phyloP scores from a whole-genome alignment of 2,797 vertebrate genomes.

The Sebastes kiyomatsui region DNA sequence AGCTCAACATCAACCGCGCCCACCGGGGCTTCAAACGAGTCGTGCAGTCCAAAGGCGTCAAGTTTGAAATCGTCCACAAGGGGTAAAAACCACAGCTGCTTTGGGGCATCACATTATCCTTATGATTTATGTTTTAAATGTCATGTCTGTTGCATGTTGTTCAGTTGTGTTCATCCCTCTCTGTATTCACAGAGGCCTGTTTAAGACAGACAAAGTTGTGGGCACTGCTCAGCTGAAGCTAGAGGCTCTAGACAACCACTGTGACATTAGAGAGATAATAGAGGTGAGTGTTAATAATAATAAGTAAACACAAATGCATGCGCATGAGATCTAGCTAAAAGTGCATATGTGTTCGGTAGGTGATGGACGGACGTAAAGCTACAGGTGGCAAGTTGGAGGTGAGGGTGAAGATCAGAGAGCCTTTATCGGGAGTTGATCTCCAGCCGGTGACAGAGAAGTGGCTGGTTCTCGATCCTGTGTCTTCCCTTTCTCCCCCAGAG shows the following conservation, averaged over 20 bases:
- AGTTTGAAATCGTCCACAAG: slow-evolving; percentile 92
- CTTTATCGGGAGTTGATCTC: slow-evolving; percentile 85
- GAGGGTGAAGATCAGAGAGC: slow-evolving; percentile 88
- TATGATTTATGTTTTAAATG: not conserved
- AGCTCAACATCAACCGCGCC: slow-evolving; percentile 86
- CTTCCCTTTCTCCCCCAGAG: slow-evolving; percentile 77
- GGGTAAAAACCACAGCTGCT: slow-evolving; percentile 78
- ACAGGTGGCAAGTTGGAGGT: slow-evolving; percentile 91
- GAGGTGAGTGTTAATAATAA: slow-evolving; percentile 76
- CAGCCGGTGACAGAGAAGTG: slow-evolving; percentile 88
- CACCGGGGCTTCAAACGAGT: slow-evolving; percentile 89
- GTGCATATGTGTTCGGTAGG: slow-evolving; percentile 62
- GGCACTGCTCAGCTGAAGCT: slow-evolving; percentile 91
- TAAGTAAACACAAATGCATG: not conserved
- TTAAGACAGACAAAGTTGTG: slow-evolving; percentile 88
- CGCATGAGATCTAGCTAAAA: not conserved
- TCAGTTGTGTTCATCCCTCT: slow-evolving; percentile 1
- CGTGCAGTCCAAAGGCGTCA: slow-evolving; percentile 91
- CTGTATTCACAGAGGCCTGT: slow-evolving; percentile 83
- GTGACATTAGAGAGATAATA: slow-evolving; percentile 88
- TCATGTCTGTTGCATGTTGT: not conserved
- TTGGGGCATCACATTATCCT: not conserved
- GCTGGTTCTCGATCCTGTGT: slow-evolving; percentile 85
- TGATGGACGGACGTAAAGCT: slow-evolving; percentile 90
- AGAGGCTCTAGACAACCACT: slow-evolving; percentile 86